Evolutionary conservation across 1,140 invertebrate species (phyloP), one percentile per base, ranked within the genome.

Genomic region (Drosophila arawakana): DNA sequence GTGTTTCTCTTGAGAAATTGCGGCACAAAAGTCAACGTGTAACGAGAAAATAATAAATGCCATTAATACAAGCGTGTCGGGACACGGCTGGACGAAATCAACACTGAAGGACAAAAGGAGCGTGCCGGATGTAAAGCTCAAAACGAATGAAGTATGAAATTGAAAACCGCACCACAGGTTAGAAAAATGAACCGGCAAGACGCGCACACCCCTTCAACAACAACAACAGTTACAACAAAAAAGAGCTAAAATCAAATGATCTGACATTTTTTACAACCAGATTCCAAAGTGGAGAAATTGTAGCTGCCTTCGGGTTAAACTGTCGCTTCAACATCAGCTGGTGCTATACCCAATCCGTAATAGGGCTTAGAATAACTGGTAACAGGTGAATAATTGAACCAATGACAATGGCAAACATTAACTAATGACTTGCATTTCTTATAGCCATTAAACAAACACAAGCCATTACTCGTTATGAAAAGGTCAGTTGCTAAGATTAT

Each of bases 31-130:
- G 85, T 90, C 84, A 89, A 89, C 81, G 85, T 85, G 81, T 89
- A 89, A 89, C 84, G 85, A 89, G 85, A 89, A 89, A 89, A 89
- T 89, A 89, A 89, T 89, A 89, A 89, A 89, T 89, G 85, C 86
- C 76, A 89, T 89, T 89, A 90, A 89, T 90, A 85, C 81, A 78
- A 73, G 58, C 78, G 73, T 44, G 15, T 65, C 71, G 71, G 55
- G 39, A 52, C 47, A 52, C 52, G 52, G 35, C 13, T 18, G 44
- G 41, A 50, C 18, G 54, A 49, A 43, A 65, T 47, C 60, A 50
- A 65, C 41, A 70, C 54, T 62, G 39, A 5, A 35, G 41, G 58
- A 35, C 35, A 35, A 61, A 60, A 41, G 47, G 25, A 59, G 21
- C 41, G 52, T 47, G 35, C 47, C 62, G 54, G 78, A 79, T 78